phyloP scores from a whole-genome alignment of 1,140 invertebrate genomes.

The Atopsyche davidsoni region DNA sequence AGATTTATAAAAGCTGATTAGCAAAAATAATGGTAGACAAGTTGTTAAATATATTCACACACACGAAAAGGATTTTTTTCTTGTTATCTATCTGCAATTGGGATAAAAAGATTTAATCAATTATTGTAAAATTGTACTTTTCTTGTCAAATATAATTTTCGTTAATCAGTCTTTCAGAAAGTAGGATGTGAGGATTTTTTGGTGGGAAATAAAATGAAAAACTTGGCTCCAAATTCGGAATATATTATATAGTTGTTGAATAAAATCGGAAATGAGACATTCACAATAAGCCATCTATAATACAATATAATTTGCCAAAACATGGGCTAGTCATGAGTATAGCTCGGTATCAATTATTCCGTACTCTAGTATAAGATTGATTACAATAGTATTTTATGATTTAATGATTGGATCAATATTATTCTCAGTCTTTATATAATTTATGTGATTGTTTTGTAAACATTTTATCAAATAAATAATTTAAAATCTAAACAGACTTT shows the following conservation, averaged over 20 bases:
- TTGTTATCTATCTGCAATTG: too few species aligned
- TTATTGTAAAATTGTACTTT: too few species aligned
- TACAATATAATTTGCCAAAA: slow-evolving; percentile 17
- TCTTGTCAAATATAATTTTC: too few species aligned
- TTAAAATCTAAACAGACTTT: slow-evolving; percentile 14
- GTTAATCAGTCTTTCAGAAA: too few species aligned
- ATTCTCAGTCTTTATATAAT: slow-evolving; percentile 22
- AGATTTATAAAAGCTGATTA: too few species aligned
- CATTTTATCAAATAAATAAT: slow-evolving; percentile 23
- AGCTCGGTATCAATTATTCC: too few species aligned
- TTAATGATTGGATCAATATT: slow-evolving; percentile 23
- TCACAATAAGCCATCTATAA: slow-evolving; percentile 11
- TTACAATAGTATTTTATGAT: not conserved
- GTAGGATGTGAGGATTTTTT: too few species aligned
- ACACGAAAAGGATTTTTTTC: too few species aligned
- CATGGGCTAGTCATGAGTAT: slow-evolving; percentile 17
- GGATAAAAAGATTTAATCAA: too few species aligned
- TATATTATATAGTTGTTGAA: slow-evolving; percentile 19
- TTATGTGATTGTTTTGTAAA: slow-evolving; percentile 25
- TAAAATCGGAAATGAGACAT: slow-evolving; percentile 15
- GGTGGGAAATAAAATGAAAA: too few species aligned
- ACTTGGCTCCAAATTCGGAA: slow-evolving; percentile 13
- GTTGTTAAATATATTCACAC: too few species aligned
- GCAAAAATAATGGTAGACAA: too few species aligned
- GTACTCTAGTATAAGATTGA: not conserved